Evolutionary conservation across 1,140 invertebrate species (phyloP).

Genomic region (Cephus cinctus): DNA sequence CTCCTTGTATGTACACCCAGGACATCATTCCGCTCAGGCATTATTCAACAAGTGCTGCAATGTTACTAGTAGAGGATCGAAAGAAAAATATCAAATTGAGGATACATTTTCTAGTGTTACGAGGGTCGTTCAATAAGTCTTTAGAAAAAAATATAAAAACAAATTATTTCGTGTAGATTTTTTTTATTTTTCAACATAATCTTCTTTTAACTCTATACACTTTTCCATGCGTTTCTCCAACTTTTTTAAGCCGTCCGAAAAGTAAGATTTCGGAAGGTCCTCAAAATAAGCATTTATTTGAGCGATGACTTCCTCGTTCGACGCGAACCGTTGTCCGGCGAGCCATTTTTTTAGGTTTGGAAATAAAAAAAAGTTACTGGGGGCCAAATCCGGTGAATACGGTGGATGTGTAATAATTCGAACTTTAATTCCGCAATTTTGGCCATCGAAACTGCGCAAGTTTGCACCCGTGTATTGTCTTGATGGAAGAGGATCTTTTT

Average conservation of each 20-base stretch:
- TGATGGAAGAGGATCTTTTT: constrained; percentile 47
- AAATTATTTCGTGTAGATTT: constrained; percentile 12
- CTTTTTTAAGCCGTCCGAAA: constrained; percentile 43
- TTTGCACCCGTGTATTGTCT: constrained; percentile 43
- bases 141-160: constrained; percentile 15
- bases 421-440: constrained; percentile 42
- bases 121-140: constrained; percentile 17
- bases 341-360: constrained; percentile 17
- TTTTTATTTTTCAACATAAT: constrained; percentile 25
- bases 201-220: constrained; percentile 35
- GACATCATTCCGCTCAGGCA: too few relatives aligned
- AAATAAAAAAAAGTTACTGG: constrained; percentile 41
- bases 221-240: constrained; percentile 43
- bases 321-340: constrained; percentile 19
- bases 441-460: constrained; percentile 16
- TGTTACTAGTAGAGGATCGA: too few relatives aligned
- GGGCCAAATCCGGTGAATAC: constrained; percentile 50
- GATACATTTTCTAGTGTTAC: too few relatives aligned
- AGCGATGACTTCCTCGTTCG: constrained; percentile 31
- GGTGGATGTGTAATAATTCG: constrained; percentile 51
- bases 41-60: too few relatives aligned
- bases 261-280: constrained; percentile 36
- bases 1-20: too few relatives aligned
- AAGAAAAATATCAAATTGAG: too few relatives aligned
- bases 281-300: constrained; percentile 32